Evolutionary conservation across 1,140 invertebrate species (phyloP), one percentile per base, ranked within the genome.

Genomic region (Subanguina moxae): DNA sequence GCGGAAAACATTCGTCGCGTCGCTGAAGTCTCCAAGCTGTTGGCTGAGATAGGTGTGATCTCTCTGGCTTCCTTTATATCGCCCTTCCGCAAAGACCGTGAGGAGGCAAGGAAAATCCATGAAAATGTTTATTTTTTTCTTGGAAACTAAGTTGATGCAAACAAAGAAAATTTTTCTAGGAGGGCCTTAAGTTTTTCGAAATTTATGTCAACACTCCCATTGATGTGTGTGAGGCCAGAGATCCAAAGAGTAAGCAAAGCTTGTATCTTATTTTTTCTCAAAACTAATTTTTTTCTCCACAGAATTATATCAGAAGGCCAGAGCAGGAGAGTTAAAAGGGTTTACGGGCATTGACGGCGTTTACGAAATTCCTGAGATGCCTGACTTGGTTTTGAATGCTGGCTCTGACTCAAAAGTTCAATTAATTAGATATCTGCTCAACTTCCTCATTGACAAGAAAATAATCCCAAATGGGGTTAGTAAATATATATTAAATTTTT

Each of bases 281-380:
- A 13, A n/a, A 45, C n/a, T 21, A 45, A 9, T 46, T 61, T 64
- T 65, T 43, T n/a, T n/a, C n/a, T n/a, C n/a, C 77, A 66, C 43
- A 80, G 94, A 94, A 0, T 86, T 99, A 1, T 99, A 99, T 84
- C 95, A 96, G 83, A 98, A 97, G 84, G 96, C 95, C 0, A 87
- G 95, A 57, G 89, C 91, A 70, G 95, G 95, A 45, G 84, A 89
- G 56, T 95, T 99, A 64, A 93, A 91, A 85, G 88, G 92, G n/a
- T 97, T 98, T 82, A 98, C 95, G 70, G 95, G 95, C n/a, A 93
- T 98, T 66, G 94, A 96, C 81, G 90, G 93, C 72, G 88, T 88
- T 52, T 98, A 98, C 84, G 93, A 98, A 82, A 87, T 87, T 21
- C 95, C 95, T 0, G 86, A 88, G 68, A 87, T 88, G 63, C 91